phyloP scores from a whole-genome alignment of 1,140 invertebrate genomes.

The Diplogasteroides magnus region DNA sequence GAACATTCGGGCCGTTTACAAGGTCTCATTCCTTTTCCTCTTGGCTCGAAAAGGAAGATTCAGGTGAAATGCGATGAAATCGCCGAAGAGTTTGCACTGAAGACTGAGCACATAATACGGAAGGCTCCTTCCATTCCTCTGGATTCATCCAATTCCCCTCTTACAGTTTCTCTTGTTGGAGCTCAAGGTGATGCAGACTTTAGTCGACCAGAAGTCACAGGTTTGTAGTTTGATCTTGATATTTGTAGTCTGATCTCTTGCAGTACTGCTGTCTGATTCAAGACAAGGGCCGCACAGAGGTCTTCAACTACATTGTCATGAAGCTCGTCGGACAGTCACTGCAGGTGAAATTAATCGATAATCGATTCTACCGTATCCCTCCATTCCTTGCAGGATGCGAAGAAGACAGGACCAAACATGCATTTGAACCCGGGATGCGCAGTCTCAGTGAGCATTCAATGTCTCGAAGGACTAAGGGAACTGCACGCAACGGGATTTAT shows the following conservation, averaged over 20 bases:
- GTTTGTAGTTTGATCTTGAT: slow-evolving; percentile 3
- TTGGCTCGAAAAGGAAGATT: not conserved
- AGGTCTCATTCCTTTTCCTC: not conserved
- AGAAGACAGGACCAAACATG: slow-evolving; percentile 21
- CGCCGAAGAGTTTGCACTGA: slow-evolving; percentile 23
- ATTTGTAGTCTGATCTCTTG: not conserved
- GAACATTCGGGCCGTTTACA: slow-evolving; percentile 19
- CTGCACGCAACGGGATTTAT: slow-evolving; percentile 32
- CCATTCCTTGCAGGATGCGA: too few relatives aligned
- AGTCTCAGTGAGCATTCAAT: slow-evolving; percentile 32
- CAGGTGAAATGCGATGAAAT: slow-evolving; percentile 1
- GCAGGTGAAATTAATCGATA: not conserved
- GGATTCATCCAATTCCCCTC: not conserved
- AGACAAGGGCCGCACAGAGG: slow-evolving; percentile 23
- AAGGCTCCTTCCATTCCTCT: slow-evolving; percentile 9
- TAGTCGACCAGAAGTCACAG: slow-evolving; percentile 4
- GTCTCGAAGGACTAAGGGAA: slow-evolving; percentile 34
- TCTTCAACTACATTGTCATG: slow-evolving; percentile 31
- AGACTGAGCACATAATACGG: slow-evolving; percentile 15
- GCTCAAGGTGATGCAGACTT: slow-evolving; percentile 15
- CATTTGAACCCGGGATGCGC: slow-evolving; percentile 31
- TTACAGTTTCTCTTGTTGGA: slow-evolving; percentile 21
- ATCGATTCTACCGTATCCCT: too few relatives aligned
- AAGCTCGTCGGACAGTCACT: slow-evolving; percentile 24
- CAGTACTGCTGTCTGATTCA: not conserved